phyloP scores from a whole-genome alignment of 2,113 vertebrate genomes.

The Forbesichthys papilliferus region DNA sequence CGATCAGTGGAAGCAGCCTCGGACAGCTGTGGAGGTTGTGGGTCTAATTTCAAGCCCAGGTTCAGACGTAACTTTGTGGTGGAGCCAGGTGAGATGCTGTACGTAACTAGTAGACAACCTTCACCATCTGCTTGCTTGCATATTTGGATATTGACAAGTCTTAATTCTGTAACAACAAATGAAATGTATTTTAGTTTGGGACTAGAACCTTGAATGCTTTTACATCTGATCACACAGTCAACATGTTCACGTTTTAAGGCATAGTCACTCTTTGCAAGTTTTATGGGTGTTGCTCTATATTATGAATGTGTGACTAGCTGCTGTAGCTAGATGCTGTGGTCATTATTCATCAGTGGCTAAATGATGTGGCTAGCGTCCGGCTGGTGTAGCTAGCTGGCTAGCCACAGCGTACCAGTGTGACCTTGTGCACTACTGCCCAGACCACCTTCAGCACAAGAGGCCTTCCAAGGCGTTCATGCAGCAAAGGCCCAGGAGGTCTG shows the following conservation, averaged over 20 bases:
- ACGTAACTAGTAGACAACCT: background rate
- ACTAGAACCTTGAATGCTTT: too few relatives aligned
- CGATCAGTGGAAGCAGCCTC: constrained; percentile 6
- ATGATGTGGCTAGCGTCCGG: background rate
- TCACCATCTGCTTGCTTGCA: background rate
- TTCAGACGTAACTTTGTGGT: constrained; percentile 23
- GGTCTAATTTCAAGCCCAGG: constrained; percentile 34
- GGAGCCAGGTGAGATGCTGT: constrained; percentile 38
- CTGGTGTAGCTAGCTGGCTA: too few relatives aligned
- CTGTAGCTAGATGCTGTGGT: too few relatives aligned
- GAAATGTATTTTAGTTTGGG: too few relatives aligned
- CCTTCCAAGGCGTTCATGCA: constrained; percentile 34
- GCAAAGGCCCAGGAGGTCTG: constrained; percentile 44
- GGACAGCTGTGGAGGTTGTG: constrained; percentile 38
- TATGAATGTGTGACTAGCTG: too few relatives aligned
- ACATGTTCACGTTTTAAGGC: too few relatives aligned
- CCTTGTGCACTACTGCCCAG: background rate
- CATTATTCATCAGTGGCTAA: too few relatives aligned
- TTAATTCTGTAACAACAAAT: too few relatives aligned
- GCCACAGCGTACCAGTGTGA: background rate
- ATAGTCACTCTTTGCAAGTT: too few relatives aligned
- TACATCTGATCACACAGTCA: too few relatives aligned
- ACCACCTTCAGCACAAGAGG: constrained; percentile 37
- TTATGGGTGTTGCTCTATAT: too few relatives aligned
- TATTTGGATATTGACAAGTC: background rate